Evolutionary conservation across 2,888 invertebrate species (phyloP).

Genomic region (Tridacna gigas): DNA sequence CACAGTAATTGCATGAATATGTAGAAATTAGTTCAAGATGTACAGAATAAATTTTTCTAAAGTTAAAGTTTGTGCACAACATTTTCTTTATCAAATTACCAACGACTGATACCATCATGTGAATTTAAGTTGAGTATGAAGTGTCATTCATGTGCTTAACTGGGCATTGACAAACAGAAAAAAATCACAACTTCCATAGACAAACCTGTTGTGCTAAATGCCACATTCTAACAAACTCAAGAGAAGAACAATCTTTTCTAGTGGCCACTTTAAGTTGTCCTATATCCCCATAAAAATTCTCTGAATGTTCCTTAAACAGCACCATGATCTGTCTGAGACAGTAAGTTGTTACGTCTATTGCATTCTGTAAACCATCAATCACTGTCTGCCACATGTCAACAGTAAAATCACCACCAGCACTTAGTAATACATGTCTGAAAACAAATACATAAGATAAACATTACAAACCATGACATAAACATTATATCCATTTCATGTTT

Average conservation of each 20-base stretch:
- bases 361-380: slow-evolving; percentile 92
- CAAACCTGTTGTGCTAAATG: slow-evolving; percentile 95
- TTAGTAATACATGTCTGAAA: slow-evolving; percentile 88
- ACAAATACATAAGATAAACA: no score
- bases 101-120: no score
- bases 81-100: no score
- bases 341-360: slow-evolving; percentile 92
- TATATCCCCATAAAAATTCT: slow-evolving; percentile 96
- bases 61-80: no score
- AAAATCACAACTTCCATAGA: not conserved
- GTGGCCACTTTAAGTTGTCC: slow-evolving; percentile 96
- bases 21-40: no score
- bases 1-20: no score
- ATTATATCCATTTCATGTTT: no score
- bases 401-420: slow-evolving; percentile 90
- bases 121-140: no score
- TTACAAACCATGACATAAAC: no score
- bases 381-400: slow-evolving; percentile 94
- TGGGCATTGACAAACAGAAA: not conserved
- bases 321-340: slow-evolving; percentile 94
- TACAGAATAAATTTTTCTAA: no score
- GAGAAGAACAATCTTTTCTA: slow-evolving; percentile 92
- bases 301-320: slow-evolving; percentile 95
- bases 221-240: slow-evolving; percentile 93
- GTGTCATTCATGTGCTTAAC: no score